Evolutionary conservation across 2,888 invertebrate genomes (phyloP).

Genomic region (Onchidella celtica): DNA sequence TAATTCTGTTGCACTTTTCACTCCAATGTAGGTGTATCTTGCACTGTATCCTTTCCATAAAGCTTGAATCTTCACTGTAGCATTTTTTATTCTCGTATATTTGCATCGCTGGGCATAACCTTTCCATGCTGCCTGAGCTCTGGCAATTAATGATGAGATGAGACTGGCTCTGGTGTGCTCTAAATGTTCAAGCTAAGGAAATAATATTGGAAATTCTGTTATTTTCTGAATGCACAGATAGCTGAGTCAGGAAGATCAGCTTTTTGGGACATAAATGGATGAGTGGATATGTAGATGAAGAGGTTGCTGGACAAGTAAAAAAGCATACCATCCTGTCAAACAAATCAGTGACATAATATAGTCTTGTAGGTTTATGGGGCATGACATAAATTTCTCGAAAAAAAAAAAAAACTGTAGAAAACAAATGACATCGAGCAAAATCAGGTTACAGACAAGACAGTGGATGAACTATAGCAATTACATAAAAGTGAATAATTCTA

Average conservation of each 20-base stretch:
- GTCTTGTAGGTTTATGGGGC: too few species aligned
- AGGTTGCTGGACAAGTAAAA: too few species aligned
- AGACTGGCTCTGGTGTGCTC: conserved; percentile 59
- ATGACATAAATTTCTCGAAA: too few species aligned
- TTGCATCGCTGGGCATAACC: conserved; percentile 38
- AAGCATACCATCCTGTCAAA: too few species aligned
- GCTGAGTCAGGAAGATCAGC: background rate
- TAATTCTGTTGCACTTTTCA: conserved; percentile 23
- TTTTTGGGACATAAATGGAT: background rate
- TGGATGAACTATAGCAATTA: too few species aligned
- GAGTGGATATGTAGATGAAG: too few species aligned
- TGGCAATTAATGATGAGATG: conserved; percentile 52
- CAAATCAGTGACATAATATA: too few species aligned
- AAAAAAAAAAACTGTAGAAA: too few species aligned
- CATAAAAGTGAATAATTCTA: too few species aligned
- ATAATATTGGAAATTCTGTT: background rate
- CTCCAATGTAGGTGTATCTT: conserved; percentile 23
- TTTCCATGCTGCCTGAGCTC: conserved; percentile 64
- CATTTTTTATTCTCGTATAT: conserved; percentile 9
- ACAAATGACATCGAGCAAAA: too few species aligned
- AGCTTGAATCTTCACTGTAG: conserved; percentile 58
- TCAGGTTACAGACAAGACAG: too few species aligned
- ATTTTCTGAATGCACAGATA: background rate
- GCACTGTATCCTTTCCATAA: conserved; percentile 56
- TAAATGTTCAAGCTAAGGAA: conserved; percentile 64